phyloP scores from a whole-genome alignment of 2,797 vertebrate species.

The Melanogrammus aeglefinus region DNA sequence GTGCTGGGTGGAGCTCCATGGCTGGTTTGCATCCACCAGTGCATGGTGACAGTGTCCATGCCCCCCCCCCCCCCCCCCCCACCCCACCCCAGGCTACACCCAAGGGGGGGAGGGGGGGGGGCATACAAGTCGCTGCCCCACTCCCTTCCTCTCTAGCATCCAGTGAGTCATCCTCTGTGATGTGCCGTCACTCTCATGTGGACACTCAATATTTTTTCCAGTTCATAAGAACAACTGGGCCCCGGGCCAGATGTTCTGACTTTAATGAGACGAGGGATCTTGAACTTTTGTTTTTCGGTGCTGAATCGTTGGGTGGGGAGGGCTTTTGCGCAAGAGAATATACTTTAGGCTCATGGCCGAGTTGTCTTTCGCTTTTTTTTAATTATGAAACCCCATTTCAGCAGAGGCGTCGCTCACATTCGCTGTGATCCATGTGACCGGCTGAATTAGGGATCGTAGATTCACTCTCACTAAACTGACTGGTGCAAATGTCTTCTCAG shows the following conservation, averaged over 20 bases:
- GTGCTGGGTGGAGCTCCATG: conserved; percentile 12
- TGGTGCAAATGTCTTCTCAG: conserved; percentile 58
- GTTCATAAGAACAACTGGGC: conserved; percentile 68
- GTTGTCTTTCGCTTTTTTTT: not conserved
- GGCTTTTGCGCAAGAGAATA: conserved; percentile 27
- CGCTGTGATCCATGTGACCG: no score
- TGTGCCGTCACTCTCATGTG: conserved; percentile 58
- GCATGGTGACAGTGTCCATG: conserved; percentile 50
- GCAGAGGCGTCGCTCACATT: no score
- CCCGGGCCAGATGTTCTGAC: conserved; percentile 69
- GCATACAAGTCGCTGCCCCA: no score
- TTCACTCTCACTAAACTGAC: no score
- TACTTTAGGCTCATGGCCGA: not conserved
- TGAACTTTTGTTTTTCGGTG: conserved; percentile 30
- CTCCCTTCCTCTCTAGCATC: conserved; percentile 63
- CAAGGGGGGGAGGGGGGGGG: no score
- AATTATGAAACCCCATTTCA: not conserved
- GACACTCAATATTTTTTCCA: conserved; percentile 70
- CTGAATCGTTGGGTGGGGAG: conserved; percentile 4
- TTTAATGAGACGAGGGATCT: conserved; percentile 67
- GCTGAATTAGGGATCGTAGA: no score
- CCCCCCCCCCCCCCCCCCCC: no score
- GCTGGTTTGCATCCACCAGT: conserved; percentile 56
- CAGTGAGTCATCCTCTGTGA: conserved; percentile 67
- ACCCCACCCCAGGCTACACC: not conserved